Evolutionary conservation across 2,113 vertebrate species (phyloP).

Genomic region (Felis chaus): DNA sequence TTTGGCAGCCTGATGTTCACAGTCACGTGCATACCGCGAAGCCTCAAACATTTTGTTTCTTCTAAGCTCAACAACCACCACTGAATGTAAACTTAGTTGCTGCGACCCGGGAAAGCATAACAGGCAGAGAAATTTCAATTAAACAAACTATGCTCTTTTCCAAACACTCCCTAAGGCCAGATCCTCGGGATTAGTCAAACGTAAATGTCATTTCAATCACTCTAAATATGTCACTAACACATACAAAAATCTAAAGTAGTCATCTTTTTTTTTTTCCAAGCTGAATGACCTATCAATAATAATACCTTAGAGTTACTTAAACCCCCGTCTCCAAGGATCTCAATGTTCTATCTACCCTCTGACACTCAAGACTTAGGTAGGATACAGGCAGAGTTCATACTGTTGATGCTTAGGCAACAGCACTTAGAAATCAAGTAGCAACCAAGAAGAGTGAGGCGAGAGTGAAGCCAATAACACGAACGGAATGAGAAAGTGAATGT

Average conservation of each 20-base stretch:
- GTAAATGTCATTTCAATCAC: slow-evolving; percentile 8
- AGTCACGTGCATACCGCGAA: background rate
- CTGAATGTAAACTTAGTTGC: background rate
- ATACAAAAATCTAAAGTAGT: background rate
- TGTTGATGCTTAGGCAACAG: background rate
- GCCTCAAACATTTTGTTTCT: background rate
- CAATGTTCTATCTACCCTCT: background rate
- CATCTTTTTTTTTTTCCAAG: background rate
- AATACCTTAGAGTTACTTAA: background rate
- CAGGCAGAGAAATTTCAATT: slow-evolving; percentile 40
- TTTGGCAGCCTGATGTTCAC: background rate
- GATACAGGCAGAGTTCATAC: background rate
- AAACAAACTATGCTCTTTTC: slow-evolving; percentile 21
- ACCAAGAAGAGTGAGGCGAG: background rate
- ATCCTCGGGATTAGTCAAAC: background rate
- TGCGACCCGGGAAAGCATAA: slow-evolving; percentile 35
- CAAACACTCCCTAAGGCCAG: background rate
- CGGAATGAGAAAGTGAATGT: background rate
- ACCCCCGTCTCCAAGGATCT: background rate
- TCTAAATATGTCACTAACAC: background rate
- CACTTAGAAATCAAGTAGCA: background rate
- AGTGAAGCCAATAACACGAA: background rate
- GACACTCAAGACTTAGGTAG: background rate
- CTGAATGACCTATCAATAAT: background rate
- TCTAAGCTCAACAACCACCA: slow-evolving; percentile 17